Conservation (phyloP, 2,113 vertebrate genomes). For the Nesoenas mayeri region DNA sequence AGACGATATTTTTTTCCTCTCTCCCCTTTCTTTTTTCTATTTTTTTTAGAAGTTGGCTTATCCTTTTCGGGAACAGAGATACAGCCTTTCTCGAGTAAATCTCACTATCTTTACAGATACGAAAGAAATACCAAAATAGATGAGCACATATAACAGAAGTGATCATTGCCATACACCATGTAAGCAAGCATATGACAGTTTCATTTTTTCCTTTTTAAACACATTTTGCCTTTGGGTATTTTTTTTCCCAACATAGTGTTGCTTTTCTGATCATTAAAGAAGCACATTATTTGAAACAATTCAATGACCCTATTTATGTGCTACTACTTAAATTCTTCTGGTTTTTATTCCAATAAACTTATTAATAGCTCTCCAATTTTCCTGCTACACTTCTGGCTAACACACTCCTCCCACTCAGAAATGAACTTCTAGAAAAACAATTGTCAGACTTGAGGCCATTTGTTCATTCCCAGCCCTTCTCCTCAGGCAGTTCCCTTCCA, state of each 20-base stretch:
- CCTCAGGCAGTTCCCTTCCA: background rate
- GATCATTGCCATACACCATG: background rate
- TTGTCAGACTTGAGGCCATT: background rate
- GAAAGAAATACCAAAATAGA: background rate
- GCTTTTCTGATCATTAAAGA: background rate
- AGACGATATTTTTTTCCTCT: background rate
- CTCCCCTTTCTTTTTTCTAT: accelerated
- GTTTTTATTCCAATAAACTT: background rate
- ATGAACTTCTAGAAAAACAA: background rate
- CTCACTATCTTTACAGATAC: background rate
- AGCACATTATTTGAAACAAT: background rate
- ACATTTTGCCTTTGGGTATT: background rate
- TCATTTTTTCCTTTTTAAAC: background rate
- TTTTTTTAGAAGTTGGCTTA: background rate
- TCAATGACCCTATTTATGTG: background rate
- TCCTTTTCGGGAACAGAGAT: background rate
- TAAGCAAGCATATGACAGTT: background rate
- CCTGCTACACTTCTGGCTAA: background rate
- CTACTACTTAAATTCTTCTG: background rate
- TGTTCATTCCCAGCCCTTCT: background rate
- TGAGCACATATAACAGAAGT: background rate
- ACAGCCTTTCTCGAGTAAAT: background rate
- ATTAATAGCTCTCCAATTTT: background rate
- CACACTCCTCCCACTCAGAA: background rate
- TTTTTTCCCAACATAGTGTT: background rate